Percentiles rank a stretch among this genome's conserved stretches.
Conservation (phyloP, 2,113 vertebrate species). For the Urocynchramus pylzowi region DNA sequence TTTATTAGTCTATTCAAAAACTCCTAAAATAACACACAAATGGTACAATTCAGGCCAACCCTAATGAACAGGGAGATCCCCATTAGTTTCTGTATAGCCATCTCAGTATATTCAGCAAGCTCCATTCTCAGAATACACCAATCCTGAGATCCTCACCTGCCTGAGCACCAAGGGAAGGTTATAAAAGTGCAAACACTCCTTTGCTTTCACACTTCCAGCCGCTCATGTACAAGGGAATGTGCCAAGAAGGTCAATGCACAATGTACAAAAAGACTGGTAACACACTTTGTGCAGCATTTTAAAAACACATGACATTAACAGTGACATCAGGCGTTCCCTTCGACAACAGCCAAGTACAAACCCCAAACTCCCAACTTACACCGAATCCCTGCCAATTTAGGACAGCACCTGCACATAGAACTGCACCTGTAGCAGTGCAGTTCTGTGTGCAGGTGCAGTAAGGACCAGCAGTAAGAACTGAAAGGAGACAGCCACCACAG, state of each 20-base stretch:
- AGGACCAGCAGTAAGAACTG: not conserved
- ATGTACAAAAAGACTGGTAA: not conserved
- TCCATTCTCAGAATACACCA: not conserved
- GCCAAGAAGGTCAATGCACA: not conserved
- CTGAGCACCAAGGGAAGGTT: not conserved
- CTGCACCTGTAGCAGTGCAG: rapidly evolving
- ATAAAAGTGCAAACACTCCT: not conserved
- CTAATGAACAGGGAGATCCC: not conserved
- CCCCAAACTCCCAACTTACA: not conserved
- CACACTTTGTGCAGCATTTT: not conserved
- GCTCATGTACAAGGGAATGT: rapidly evolving
- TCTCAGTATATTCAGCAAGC: not conserved
- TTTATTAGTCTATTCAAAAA: not conserved
- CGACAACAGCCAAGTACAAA: not conserved
- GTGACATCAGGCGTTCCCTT: not conserved
- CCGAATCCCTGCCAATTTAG: not conserved
- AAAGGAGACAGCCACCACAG: not conserved
- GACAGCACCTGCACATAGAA: not conserved
- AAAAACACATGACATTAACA: rapidly evolving
- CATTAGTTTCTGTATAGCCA: not conserved
- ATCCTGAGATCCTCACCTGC: not conserved
- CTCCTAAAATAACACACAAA: not conserved
- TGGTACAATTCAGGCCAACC: not conserved
- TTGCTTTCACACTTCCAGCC: not conserved
- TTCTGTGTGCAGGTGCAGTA: no score